A percentile compares a stretch with the other conserved stretches of the same genome.
These are phyloP conservation scores for Eucera pruinosa DNA, from an alignment of 2,888 invertebrate genomes.

Conservation along the genomic window DNA sequence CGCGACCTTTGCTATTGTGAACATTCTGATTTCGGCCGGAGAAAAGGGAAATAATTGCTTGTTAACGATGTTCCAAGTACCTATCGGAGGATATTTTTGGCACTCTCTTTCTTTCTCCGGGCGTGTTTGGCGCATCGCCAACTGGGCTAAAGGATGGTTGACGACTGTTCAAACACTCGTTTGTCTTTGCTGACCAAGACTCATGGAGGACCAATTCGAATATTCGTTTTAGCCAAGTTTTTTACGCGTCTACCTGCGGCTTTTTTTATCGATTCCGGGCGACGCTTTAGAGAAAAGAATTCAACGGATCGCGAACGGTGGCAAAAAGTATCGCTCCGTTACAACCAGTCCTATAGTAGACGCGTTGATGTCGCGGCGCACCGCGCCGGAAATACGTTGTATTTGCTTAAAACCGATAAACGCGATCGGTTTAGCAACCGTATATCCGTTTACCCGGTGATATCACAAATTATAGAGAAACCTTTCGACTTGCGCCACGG, in stretches of 20 bases:
- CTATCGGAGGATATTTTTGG: constrained; percentile 68
- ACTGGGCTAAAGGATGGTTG: constrained; percentile 72
- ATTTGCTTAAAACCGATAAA: neutral
- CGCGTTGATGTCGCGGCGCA: no score
- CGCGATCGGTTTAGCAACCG: neutral
- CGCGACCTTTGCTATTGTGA: constrained; percentile 37
- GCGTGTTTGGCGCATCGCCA: constrained; percentile 71
- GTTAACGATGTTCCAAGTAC: constrained; percentile 60
- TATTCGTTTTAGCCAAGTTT: constrained; percentile 51
- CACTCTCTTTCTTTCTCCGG: constrained; percentile 61
- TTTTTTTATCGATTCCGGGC: constrained; percentile 23
- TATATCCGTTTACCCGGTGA: neutral
- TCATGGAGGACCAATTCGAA: constrained; percentile 61
- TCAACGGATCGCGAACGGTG: neutral
- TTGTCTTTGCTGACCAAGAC: constrained; percentile 72
- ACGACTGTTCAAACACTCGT: constrained; percentile 77
- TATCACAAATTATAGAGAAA: no score
- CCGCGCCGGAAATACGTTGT: no score
- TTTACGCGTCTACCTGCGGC: constrained; percentile 38
- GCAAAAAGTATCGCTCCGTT: neutral
- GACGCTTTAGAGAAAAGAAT: neutral
- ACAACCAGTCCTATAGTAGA: no score
- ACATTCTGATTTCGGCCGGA: constrained; percentile 17
- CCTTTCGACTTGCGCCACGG: no score
- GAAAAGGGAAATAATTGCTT: constrained; percentile 63